Conservation (phyloP, 2,888 invertebrate species). For the Aricia artaxerxes region DNA sequence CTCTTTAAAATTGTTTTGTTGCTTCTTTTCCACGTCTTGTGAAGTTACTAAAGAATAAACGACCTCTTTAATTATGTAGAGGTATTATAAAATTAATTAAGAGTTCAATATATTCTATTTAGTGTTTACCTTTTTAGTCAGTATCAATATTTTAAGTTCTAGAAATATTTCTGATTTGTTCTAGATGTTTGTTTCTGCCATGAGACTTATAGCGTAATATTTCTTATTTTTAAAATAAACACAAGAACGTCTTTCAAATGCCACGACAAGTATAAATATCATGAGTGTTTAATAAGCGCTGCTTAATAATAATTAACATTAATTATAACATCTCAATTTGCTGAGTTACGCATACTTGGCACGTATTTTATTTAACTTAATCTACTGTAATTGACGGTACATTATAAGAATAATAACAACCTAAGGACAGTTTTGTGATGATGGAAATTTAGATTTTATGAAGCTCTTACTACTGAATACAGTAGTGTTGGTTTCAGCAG, state of each 20-base stretch:
- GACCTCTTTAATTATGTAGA: not conserved
- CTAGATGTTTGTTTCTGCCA: too few species aligned
- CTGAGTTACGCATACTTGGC: not conserved
- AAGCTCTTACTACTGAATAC: too few species aligned
- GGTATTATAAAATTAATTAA: not conserved
- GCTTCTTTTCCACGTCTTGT: not conserved
- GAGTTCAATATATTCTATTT: too few species aligned
- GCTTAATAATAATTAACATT: not conserved
- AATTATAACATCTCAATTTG: slow-evolving; percentile 1
- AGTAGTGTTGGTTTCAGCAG: too few species aligned
- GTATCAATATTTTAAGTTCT: too few species aligned
- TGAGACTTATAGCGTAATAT: not conserved
- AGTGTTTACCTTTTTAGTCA: not conserved
- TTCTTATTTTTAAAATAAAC: not conserved
- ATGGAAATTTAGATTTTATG: not conserved
- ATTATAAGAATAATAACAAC: not conserved
- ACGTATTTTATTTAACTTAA: not conserved
- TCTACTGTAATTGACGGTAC: not conserved
- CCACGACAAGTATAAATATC: not conserved
- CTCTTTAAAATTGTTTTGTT: not conserved
- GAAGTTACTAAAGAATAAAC: too few species aligned
- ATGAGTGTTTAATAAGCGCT: not conserved
- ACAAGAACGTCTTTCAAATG: not conserved
- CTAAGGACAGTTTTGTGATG: not conserved
- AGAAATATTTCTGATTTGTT: too few species aligned